Percentiles rank a stretch among this genome's conserved stretches.
Conservation (phyloP, 2,797 vertebrate genomes). For the Galaxias olidus region DNA sequence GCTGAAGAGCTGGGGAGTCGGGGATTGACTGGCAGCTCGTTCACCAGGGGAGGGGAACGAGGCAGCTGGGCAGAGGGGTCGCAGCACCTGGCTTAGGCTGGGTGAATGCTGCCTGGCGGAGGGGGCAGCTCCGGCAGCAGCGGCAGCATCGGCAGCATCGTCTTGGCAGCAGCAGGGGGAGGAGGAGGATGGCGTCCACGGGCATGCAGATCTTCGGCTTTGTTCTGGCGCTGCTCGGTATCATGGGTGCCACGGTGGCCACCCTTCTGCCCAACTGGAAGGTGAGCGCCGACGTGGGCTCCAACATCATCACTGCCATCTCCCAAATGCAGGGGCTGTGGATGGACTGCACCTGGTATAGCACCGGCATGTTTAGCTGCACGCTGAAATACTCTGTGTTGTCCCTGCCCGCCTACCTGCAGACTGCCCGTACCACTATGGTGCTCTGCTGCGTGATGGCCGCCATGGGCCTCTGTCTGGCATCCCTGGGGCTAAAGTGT, state of each 20-base stretch:
- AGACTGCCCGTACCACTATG: constrained; percentile 85
- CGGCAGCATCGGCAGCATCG: constrained; percentile 39
- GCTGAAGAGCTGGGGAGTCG: constrained; percentile 60
- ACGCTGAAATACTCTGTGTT: constrained; percentile 83
- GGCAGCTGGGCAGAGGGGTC: constrained; percentile 44
- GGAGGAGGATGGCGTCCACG: constrained; percentile 83
- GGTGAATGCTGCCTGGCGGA: constrained; percentile 70
- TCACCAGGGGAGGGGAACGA: constrained; percentile 43
- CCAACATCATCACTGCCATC: constrained; percentile 84
- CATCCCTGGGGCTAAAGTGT: constrained; percentile 88
- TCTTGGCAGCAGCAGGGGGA: constrained; percentile 39
- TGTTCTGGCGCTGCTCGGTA: constrained; percentile 82
- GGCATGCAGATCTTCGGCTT: constrained; percentile 93
- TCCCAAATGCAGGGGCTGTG: constrained; percentile 91
- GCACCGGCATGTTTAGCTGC: constrained; percentile 93
- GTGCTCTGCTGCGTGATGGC: constrained; percentile 85
- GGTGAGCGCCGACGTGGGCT: constrained; percentile 79
- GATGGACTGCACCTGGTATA: constrained; percentile 96
- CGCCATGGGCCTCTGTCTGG: constrained; percentile 81
- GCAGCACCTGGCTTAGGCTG: constrained; percentile 56
- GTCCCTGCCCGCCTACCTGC: constrained; percentile 83
- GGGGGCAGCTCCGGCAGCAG: constrained; percentile 54
- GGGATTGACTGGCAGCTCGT: constrained; percentile 54
- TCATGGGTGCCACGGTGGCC: constrained; percentile 81
- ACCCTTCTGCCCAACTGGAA: constrained; percentile 93